Evolutionary conservation across 2,113 vertebrate species (phyloP), one percentile per base, ranked within the genome.

Genomic region (Opisthocomus hoazin): DNA sequence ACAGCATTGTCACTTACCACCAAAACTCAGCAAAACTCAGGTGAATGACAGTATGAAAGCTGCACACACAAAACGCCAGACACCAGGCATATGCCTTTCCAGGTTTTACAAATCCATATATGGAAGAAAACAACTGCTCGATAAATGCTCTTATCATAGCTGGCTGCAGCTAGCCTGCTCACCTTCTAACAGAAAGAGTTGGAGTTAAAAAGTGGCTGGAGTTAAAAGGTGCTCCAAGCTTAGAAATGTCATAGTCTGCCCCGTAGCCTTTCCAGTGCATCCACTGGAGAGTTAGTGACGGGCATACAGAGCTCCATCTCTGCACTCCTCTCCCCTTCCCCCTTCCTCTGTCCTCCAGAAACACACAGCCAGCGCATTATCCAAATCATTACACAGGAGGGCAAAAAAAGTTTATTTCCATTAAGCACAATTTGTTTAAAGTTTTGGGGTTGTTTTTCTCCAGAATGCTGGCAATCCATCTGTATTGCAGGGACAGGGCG

Each of bases 321-420:
- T 84, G 75, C 41, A 26, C 29, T 87, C 46, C 39, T 87, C 80
- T 84, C 24, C 32, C 41, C 22, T 56, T 61, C 34, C 36, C 69
- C 51, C 26, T 58, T 83, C 71, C 54, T 34, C 94, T 73, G 39
- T 69, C 70, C 36, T 93, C 68, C 76, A 89, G 63, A 85, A 92
- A 92, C 58, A 95, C 57, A 66, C 18, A 85, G 81, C 65, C 77
- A 75, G 69, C 20, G 19, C 34, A 82, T 87, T 91, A 93, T 45
- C 69, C 69, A 84, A 93, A 76, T 82, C 77, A 73, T 79, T 94
- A 92, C 14, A 37, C 22, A 69, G 80, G 37, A 95, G 39, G n/a
- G 70, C 73, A 93, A 87, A 84, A 80, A 53, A 45, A 87, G 87
- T 94, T 97, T 94, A 94, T 95, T 96, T 92, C 94, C 92, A 96